Evolutionary conservation across 1,140 invertebrate genomes (phyloP).

Genomic region (Drosophila punjabiensis): DNA sequence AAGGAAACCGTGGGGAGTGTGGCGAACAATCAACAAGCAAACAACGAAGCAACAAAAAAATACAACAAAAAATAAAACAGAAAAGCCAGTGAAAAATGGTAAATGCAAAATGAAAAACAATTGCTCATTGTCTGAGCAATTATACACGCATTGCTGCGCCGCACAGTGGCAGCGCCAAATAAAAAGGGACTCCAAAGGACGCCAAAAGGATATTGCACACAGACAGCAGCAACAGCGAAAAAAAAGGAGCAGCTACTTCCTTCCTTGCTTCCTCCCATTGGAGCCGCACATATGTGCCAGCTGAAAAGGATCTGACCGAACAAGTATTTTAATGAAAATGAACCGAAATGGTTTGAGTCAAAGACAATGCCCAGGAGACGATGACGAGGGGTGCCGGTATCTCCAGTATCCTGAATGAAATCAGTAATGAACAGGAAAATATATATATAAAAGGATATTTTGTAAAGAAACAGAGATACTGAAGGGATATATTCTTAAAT

Average conservation of each 20-base stretch:
- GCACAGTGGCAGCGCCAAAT: slow-evolving; percentile 31
- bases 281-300: slow-evolving; percentile 46
- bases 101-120: slow-evolving; percentile 77
- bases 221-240: slow-evolving; percentile 2
- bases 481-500: neutral
- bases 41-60: slow-evolving; percentile 18
- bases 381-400: slow-evolving; percentile 6
- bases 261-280: slow-evolving; percentile 40
- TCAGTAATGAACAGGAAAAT: slow-evolving; percentile 9
- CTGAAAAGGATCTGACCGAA: slow-evolving; percentile 46
- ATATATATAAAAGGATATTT: neutral
- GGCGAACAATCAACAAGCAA: slow-evolving; percentile 47
- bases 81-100: slow-evolving; percentile 53
- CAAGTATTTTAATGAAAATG: slow-evolving; percentile 42
- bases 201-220: slow-evolving; percentile 57
- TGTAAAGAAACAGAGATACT: too few species aligned
- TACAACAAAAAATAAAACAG: neutral
- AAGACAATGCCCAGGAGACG: slow-evolving; percentile 14
- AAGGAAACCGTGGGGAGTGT: slow-evolving; percentile 31
- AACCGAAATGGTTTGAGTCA: slow-evolving; percentile 29
- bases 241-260: slow-evolving; percentile 33
- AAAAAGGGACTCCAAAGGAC: slow-evolving; percentile 46
- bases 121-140: slow-evolving; percentile 83
- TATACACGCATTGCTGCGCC: slow-evolving; percentile 78
- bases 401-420: neutral